Base-by-base conservation (phyloP, 2,797 vertebrate species). In the Vireo griseus region DNA sequence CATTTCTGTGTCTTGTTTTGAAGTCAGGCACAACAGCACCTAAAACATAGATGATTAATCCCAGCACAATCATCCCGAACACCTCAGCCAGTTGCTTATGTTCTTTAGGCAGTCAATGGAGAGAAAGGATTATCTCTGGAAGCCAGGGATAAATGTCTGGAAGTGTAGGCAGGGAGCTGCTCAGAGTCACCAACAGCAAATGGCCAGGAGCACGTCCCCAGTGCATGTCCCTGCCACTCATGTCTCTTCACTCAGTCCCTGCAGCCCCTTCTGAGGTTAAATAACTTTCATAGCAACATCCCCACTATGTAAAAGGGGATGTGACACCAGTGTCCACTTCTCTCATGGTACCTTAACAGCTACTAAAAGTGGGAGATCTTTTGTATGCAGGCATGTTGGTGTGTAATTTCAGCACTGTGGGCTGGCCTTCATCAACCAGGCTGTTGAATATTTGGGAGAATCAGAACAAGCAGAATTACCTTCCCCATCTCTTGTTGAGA, bases 171-270 rank as follows among this genome's bases (percentile, higher is more conserved):
- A 22, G 26, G 26, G 10, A 48, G 18, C 7, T 81, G 31, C 40
- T 68, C 35, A 42, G n/a, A 33, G 42, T 20, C 63, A 48, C 19
- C 40, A 17, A 8, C 19, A 62, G 22, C 28, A 62, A 25, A 33
- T 13, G n/a, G 37, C 55, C 72, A 50, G 42, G 26, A 44, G 18
- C 9, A 14, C 22, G 18, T 37, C 40, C 40, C 35, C 22, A 13
- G 11, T 29, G 25, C 26, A 10, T 3, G 17, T 62, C 24, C 35
- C 55, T 26, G 22, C 5, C 33, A 48, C 31, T 35, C 25, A 13
- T 0, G 0, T 11, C 17, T 33, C 7, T 40, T 4, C 10, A 19
- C 52, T 13, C 59, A 35, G 45, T n/a, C 35, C 29, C 54, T 55
- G 47, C 26, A 62, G 18, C 6, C 24, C 22, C 54, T 39, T 62